Evolutionary conservation across 2,797 vertebrate genomes (phyloP).

Genomic region (Chiloscyllium punctatum): DNA sequence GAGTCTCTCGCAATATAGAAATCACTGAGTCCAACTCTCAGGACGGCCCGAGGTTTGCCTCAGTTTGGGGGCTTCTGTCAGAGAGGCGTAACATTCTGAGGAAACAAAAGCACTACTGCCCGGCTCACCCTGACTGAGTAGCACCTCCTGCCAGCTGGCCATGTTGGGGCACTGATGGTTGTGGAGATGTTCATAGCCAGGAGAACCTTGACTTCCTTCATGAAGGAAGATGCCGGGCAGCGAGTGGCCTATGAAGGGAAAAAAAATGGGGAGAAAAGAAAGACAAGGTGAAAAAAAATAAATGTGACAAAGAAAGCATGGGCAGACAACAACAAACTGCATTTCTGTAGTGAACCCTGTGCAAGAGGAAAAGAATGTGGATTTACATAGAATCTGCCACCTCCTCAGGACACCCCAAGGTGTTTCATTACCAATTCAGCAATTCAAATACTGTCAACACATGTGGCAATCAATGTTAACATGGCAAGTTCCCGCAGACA

Average conservation of each 20-base stretch:
- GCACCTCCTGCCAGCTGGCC: conserved; percentile 34
- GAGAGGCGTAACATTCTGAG: not conserved
- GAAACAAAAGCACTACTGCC: conserved; percentile 25
- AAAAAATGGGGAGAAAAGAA: conserved; percentile 28
- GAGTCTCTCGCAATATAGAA: not conserved
- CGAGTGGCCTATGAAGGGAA: conserved; percentile 41
- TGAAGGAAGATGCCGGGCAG: conserved; percentile 26
- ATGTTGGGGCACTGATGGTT: conserved; percentile 35
- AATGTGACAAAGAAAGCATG: conserved; percentile 49
- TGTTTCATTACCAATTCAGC: not conserved
- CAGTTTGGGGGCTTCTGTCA: not conserved
- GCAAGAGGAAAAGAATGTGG: conserved; percentile 43
- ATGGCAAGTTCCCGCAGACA: not conserved
- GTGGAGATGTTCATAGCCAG: conserved; percentile 35
- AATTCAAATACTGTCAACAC: not conserved
- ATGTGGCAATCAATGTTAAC: not conserved
- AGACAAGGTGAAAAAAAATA: conserved; percentile 31
- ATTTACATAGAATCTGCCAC: not conserved
- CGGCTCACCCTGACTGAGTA: conserved; percentile 31
- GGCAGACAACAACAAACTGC: conserved; percentile 50
- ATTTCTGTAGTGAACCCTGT: conserved; percentile 41
- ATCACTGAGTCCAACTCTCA: not conserved
- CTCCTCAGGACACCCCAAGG: not conserved
- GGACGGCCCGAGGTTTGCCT: not conserved
- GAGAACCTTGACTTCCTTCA: conserved; percentile 32